Base-by-base conservation (phyloP, 2,888 invertebrate genomes). In the Ryuthela nishihirai region DNA sequence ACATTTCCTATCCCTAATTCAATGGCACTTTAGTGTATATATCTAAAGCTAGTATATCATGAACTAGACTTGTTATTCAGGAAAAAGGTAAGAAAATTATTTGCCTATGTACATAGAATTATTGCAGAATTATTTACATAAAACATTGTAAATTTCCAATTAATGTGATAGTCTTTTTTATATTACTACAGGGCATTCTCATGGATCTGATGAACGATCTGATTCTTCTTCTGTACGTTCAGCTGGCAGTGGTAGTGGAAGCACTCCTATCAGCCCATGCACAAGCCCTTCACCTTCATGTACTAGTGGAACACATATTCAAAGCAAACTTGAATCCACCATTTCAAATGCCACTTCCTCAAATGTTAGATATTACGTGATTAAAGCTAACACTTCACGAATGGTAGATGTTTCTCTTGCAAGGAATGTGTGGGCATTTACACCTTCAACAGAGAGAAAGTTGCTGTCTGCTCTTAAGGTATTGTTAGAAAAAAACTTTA, bases 361-460 rank as follows among this genome's bases (percentile, higher is more conserved):
- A 15, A 56, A 39, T 39, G 34, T 50, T 10, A 49, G 67, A 21
- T 85, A 82, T 72, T 81, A 84, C 67, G 75, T 85, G 43, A 82
- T 82, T 69, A 81, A 80, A 68, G 81, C 81, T 15, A 80, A 78
- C 32, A 82, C 80, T 58, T 71, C 77, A 53, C 79, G 78, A 54
- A 73, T 75, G 39, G 76, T 84, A 32, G 82, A 83, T 52, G 73
- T 78, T 17, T 81, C 83, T 5, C 77, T 81, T 60, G 74, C 70
- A 44, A 77, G 77, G 9, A 78, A 78, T 32, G 73, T 76, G 6
- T 84, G 80, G 79, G 78, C 80, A 15, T 83, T 84, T 69, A 74
- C 81, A n/a, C 78, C 77, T 18, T 76, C 76, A 54, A 83, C 82
- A 3, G 81, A 82, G 58, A 80, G 80, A 69, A 83, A 82, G 69